Conservation (phyloP, 2,113 vertebrate genomes). For the Litocranius walleri region DNA sequence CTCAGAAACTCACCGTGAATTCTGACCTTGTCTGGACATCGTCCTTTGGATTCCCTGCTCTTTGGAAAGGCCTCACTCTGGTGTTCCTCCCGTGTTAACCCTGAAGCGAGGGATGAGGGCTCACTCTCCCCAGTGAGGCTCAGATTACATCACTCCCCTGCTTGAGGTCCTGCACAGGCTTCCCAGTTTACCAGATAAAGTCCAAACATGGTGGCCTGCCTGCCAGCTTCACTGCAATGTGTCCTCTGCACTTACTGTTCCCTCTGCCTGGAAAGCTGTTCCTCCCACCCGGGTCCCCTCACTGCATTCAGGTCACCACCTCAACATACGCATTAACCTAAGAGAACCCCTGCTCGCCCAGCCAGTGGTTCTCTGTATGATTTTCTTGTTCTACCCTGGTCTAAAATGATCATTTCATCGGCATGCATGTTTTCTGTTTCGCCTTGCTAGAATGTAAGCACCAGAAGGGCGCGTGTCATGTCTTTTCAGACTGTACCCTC, state of each 20-base stretch:
- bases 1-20: neutral
- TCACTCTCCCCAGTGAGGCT: neutral
- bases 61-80: neutral
- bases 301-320: neutral
- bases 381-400: neutral
- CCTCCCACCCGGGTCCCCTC: neutral
- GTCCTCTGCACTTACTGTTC: neutral
- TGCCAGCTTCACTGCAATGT: neutral
- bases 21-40: neutral
- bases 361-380: neutral
- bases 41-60: neutral
- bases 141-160: neutral
- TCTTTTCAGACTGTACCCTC: neutral
- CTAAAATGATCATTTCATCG: neutral
- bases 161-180: neutral
- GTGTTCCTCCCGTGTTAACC: neutral
- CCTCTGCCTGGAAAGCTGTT: neutral
- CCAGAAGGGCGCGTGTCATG: neutral
- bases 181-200: neutral
- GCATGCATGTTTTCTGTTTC: neutral
- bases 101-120: neutral
- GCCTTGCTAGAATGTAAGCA: neutral
- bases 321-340: neutral
- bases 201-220: neutral
- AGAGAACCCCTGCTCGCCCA: neutral